Evolutionary conservation across 2,113 vertebrate genomes (phyloP), one percentile per base, ranked within the genome.

Genomic region (Nesogale talazaci): DNA sequence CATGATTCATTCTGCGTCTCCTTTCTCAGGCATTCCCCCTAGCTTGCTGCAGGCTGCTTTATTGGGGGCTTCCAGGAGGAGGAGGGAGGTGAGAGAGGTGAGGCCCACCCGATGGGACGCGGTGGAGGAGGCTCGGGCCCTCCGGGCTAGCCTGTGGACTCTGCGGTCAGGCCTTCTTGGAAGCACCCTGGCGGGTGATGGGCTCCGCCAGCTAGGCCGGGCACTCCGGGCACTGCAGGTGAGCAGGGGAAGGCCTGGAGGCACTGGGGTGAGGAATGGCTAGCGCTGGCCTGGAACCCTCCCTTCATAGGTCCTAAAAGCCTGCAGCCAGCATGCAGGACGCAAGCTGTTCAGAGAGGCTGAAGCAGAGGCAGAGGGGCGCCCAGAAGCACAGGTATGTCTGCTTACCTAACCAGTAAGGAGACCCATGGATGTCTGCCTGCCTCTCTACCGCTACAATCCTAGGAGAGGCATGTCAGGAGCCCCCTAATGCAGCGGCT

Each of bases 151-250:
- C 70, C 98, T 99, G 36, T 83, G 38, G 46, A 96, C 85, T 6
- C 97, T 98, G 57, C 97, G 98, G 86, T 89, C 1, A 3, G 80
- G 38, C 57, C 98, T 99, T 86, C 92, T 97, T 4, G 83, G 90
- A 16, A 92, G 34, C 6, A 94, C 80, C 0, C 92, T 96, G 83
- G 97, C 97, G 7, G 92, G 91, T 2, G 16, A 61, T 25, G 90
- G 93, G 3, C 88, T 97, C 85, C 92, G 83, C 20, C 97, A 72
- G 93, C 95, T 99, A 72, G 95, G 93, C 89, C 97, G 97, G 91
- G 97, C 98, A 31, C 97, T 98, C 74, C 63, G n/a, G 74, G 97
- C 98, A 81, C 97, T 99, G 88, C 98, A 98, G 98, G 99, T 98
- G 25, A 96, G 94, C 69, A 11, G 83, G 5, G 29, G 78, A 69